These are phyloP conservation scores for Charina bottae DNA, from an alignment of 2,113 vertebrate genomes.

Conservation along the genomic window DNA sequence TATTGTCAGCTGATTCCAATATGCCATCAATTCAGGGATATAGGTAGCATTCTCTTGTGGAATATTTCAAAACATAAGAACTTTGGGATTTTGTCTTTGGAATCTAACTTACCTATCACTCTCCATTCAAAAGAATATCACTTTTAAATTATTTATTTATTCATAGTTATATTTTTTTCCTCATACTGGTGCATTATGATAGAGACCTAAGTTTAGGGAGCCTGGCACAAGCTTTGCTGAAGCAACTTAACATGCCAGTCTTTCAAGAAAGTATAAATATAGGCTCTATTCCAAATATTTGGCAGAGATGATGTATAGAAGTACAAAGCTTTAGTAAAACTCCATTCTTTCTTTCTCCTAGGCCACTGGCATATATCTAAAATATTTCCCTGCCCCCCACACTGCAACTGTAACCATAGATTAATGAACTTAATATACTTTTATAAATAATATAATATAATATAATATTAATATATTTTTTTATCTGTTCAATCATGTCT, in stretches of 20 bases:
- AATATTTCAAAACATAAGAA: not conserved
- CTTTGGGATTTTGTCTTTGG: not conserved
- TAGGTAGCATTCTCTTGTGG: not conserved
- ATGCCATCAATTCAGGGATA: not conserved
- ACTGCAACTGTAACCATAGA: not conserved
- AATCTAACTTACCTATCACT: not conserved
- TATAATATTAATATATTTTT: constrained; percentile 33
- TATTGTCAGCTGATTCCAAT: not conserved
- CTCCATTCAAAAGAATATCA: not conserved
- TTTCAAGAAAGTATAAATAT: not conserved
- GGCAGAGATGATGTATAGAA: not conserved
- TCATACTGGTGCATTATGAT: not conserved
- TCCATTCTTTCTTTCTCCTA: not conserved
- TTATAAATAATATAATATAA: not conserved
- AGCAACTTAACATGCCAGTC: not conserved
- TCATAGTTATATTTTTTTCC: not conserved
- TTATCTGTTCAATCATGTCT: too few relatives aligned
- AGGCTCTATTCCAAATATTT: not conserved
- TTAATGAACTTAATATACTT: not conserved
- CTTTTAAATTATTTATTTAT: not conserved
- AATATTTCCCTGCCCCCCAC: not conserved
- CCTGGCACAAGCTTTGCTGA: not conserved
- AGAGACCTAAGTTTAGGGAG: not conserved
- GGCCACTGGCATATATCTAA: not conserved
- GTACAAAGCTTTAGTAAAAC: not conserved